Conservation (phyloP, 2,888 invertebrate species). For the Drosophila anomelani region DNA sequence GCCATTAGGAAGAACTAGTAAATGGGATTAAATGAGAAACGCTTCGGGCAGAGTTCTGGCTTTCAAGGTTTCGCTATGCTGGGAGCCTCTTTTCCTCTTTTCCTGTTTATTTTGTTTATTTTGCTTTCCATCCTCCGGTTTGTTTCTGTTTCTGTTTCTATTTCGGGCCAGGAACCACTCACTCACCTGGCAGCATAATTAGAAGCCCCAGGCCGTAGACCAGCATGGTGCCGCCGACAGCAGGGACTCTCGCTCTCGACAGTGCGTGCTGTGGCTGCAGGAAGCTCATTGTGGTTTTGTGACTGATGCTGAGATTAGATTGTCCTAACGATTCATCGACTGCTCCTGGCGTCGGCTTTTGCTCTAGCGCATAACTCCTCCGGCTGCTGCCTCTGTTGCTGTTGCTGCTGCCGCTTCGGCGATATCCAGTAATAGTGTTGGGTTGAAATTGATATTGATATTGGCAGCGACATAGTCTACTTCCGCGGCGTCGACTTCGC, state of each 20-base stretch:
- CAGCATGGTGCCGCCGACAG: slow-evolving; percentile 52
- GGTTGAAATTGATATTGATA: slow-evolving; percentile 14
- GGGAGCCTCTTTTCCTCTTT: not conserved
- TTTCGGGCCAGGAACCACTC: slow-evolving; percentile 4
- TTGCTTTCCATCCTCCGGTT: not conserved
- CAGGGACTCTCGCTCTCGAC: slow-evolving; percentile 38
- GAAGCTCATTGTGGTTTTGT: slow-evolving; percentile 54
- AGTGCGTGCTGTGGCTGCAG: slow-evolving; percentile 61
- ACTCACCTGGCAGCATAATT: slow-evolving; percentile 74
- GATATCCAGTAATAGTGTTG: slow-evolving; percentile 13
- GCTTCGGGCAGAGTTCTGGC: not conserved
- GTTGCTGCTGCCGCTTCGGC: not conserved
- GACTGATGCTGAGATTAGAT: slow-evolving; percentile 21
- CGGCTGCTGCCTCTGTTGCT: not conserved
- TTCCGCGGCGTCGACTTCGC: slow-evolving; percentile 11
- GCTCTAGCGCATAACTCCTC: slow-evolving; percentile 13
- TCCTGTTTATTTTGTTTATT: not conserved
- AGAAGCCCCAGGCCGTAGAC: slow-evolving; percentile 65
- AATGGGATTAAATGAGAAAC: slow-evolving; percentile 1
- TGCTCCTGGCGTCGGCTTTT: slow-evolving; percentile 22
- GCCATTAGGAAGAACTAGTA: not conserved
- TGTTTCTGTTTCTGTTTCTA: slow-evolving; percentile 15
- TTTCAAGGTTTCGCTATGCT: not conserved
- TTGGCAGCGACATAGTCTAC: slow-evolving; percentile 19
- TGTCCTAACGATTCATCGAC: slow-evolving; percentile 23